Evolutionary conservation across 2,113 vertebrate species (phyloP).

Genomic region (Gyps fulvus): DNA sequence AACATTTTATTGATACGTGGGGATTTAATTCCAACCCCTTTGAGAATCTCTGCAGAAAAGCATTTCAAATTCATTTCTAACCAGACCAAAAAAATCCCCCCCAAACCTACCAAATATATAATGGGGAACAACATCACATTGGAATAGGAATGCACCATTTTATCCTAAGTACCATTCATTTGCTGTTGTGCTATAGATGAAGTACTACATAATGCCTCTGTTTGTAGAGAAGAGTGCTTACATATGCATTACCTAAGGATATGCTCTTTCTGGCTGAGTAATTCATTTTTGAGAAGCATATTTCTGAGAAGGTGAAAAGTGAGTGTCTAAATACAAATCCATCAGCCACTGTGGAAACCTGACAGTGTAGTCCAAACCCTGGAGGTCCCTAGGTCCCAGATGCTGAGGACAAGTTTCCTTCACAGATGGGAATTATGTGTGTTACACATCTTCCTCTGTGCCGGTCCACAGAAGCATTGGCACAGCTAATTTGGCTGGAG

Average conservation of each 20-base stretch:
- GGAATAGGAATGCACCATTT: neutral
- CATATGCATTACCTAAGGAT: neutral
- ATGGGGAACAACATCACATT: neutral
- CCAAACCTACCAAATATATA: neutral
- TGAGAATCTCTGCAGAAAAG: neutral
- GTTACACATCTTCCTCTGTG: neutral
- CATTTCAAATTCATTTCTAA: neutral
- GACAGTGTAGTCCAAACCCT: neutral
- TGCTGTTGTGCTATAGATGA: neutral
- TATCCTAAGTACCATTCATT: neutral
- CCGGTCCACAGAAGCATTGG: neutral
- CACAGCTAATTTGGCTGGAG: neutral
- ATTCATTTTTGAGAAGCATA: neutral
- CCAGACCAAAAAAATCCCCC: accelerated
- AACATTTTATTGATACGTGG: neutral
- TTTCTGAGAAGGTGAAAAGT: neutral
- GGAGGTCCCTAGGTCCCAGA: neutral
- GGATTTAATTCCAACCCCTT: neutral
- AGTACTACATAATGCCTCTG: neutral
- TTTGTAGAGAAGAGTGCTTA: neutral
- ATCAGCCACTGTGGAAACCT: neutral
- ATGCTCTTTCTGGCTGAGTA: neutral
- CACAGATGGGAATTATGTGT: neutral
- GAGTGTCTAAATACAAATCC: neutral
- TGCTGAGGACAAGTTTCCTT: neutral